These are phyloP conservation scores for Dendrolimus pini DNA, from an alignment of 2,888 invertebrate genomes.

Conservation along the genomic window DNA sequence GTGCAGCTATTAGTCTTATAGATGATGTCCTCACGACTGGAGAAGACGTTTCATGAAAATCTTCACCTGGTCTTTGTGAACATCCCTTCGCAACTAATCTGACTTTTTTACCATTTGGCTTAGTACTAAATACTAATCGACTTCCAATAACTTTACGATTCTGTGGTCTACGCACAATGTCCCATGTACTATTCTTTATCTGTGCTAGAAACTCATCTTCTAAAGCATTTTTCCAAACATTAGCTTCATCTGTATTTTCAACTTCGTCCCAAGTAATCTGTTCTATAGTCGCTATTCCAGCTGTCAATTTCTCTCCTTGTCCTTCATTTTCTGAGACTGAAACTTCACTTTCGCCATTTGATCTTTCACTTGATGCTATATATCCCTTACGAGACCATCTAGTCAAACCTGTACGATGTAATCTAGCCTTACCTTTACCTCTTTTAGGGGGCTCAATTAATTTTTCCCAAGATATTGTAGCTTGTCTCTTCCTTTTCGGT, in stretches of 20 bases:
- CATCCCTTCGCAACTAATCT: slow-evolving; percentile 8
- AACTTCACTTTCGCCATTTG: too few relatives aligned
- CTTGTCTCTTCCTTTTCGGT: neutral
- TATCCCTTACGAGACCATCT: too few relatives aligned
- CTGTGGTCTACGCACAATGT: slow-evolving; percentile 1
- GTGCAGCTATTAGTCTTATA: slow-evolving; percentile 11
- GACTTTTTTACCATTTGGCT: slow-evolving; percentile 7
- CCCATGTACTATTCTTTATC: too few relatives aligned
- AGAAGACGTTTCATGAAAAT: slow-evolving; percentile 9
- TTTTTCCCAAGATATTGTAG: slow-evolving; percentile 1
- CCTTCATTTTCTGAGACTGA: neutral
- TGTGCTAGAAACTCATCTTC: too few relatives aligned
- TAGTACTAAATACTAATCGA: slow-evolving; percentile 6
- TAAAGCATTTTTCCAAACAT: too few relatives aligned
- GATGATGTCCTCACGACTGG: slow-evolving; percentile 10
- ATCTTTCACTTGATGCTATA: too few relatives aligned
- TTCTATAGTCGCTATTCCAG: neutral
- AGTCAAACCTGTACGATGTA: too few relatives aligned
- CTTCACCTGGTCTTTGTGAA: slow-evolving; percentile 10
- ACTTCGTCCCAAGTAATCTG: too few relatives aligned
- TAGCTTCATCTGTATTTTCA: too few relatives aligned
- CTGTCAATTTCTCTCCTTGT: neutral
- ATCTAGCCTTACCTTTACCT: slow-evolving; percentile 1
- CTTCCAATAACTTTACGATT: slow-evolving; percentile 6
- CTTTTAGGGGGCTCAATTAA: slow-evolving; percentile 2